Conservation (phyloP, 2,797 vertebrate genomes). For the Labeo calbasu region DNA sequence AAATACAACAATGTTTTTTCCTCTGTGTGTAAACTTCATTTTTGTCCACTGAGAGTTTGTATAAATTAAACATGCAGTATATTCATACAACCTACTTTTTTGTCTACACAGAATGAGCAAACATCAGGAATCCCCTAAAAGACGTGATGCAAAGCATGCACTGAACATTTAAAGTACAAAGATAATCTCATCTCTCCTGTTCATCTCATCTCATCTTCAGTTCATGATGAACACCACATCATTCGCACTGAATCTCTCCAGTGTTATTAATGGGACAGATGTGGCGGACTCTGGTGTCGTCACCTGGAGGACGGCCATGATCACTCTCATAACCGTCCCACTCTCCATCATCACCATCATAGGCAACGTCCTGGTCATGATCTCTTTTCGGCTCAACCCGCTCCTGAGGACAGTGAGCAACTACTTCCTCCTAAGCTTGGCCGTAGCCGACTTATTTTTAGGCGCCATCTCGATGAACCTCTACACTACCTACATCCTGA, state of each 20-base stretch:
- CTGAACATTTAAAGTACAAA: slow-evolving; percentile 16
- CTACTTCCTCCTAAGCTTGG: slow-evolving; percentile 62
- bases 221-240: slow-evolving; percentile 38
- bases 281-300: background rate
- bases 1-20: no score
- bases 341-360: slow-evolving; percentile 57
- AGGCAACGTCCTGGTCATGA: slow-evolving; percentile 59
- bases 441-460: slow-evolving; percentile 59
- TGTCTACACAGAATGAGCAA: slow-evolving; percentile 33
- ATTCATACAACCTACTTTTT: background rate
- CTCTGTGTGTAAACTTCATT: no score
- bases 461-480: slow-evolving; percentile 61
- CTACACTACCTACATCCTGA: slow-evolving; percentile 61
- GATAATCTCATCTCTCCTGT: background rate
- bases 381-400: slow-evolving; percentile 58
- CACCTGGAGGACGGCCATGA: slow-evolving; percentile 54
- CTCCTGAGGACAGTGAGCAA: slow-evolving; percentile 59
- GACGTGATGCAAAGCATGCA: background rate
- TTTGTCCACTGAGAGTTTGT: no score
- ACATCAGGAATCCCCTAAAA: background rate
- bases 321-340: slow-evolving; percentile 54
- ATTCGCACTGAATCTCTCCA: slow-evolving; percentile 25
- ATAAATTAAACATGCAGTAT: background rate
- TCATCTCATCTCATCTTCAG: background rate
- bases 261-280: slow-evolving; percentile 35